Base-by-base conservation (phyloP, 2,888 invertebrate genomes). In the Ichneumoninae sp. region DNA sequence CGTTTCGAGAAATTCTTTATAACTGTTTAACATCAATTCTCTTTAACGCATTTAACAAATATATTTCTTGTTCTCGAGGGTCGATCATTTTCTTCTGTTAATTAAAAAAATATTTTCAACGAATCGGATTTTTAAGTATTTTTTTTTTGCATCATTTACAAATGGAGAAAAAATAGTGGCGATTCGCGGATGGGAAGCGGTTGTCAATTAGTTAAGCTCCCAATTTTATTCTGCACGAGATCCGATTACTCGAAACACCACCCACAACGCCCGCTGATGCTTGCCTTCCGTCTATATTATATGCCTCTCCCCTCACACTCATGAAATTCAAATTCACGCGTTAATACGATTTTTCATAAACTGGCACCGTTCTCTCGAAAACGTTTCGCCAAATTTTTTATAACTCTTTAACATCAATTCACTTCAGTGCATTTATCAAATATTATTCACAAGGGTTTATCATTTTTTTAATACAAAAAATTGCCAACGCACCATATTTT, bases 181-280 rank as follows among this genome's bases (percentile, higher is more conserved):
- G 4, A 47, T 33, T 33, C 33, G 33, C 6, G 33, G 33, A 33
- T 33, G 33, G 6, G 6, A 6, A 33, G 1, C 33, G 33, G 33
- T 33, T 33, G 33, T 33, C 33, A 6, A 33, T 84, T 74, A 81
- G 63, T 44, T 47, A 30, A 77, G 65, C 19, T 22, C 70, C 83
- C 63, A 81, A 84, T 81, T 74, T 36, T 73, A 74, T 74, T 84
- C 69, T 69, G 68, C 47, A 65, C 70, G 69, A 81, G 76, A 71
- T 81, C 57, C 76, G 80, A 71, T 47, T 33, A 54, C 19, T 44
- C 26, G 19, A 75, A 76, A 33, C 47, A 33, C 33, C 57, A 6
- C 26, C 10, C 52, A 10, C 63, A 4, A n/a, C 6, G 16, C 22
- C 8, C 66, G 40, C 6, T 57, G 22, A 65, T 71, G 30, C 47